These are phyloP conservation scores for Hippopotamyrus pictus DNA, from an alignment of 2,797 vertebrate species.

Conservation along the genomic window DNA sequence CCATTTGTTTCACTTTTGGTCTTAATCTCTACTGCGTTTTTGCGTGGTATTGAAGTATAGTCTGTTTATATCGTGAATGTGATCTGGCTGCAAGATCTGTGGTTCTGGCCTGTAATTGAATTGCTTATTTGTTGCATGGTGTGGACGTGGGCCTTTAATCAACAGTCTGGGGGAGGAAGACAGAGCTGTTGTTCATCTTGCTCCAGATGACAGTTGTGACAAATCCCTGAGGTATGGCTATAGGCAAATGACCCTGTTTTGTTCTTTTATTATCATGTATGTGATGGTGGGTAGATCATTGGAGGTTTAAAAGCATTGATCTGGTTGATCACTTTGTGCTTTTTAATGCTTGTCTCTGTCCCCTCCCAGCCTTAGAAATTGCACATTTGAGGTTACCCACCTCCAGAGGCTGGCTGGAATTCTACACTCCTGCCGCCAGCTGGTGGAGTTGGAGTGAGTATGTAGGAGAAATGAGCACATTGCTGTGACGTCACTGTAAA, in stretches of 20 bases:
- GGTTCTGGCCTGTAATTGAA: neutral
- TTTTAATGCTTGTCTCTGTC: neutral
- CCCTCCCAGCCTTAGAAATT: constrained; percentile 47
- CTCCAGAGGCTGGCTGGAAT: constrained; percentile 48
- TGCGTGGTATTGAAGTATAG: neutral
- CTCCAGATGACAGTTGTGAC: constrained; percentile 31
- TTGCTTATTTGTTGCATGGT: neutral
- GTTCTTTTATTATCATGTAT: neutral
- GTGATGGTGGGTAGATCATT: neutral
- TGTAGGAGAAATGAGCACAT: neutral
- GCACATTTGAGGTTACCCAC: constrained; percentile 43
- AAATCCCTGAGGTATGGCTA: constrained; percentile 68
- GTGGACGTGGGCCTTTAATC: constrained; percentile 19
- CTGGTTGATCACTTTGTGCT: neutral
- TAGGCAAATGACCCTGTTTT: neutral
- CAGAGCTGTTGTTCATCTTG: constrained; percentile 60
- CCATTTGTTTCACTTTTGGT: neutral
- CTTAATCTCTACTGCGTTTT: neutral
- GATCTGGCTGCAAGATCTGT: neutral
- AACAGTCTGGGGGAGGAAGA: constrained; percentile 62
- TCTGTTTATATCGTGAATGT: neutral
- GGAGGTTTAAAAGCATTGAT: neutral
- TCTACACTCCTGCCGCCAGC: constrained; percentile 35
- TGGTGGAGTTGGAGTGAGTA: constrained; percentile 56
- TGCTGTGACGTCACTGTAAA: neutral